phyloP scores from a whole-genome alignment of 2,797 vertebrate species.

The Chelmon rostratus region DNA sequence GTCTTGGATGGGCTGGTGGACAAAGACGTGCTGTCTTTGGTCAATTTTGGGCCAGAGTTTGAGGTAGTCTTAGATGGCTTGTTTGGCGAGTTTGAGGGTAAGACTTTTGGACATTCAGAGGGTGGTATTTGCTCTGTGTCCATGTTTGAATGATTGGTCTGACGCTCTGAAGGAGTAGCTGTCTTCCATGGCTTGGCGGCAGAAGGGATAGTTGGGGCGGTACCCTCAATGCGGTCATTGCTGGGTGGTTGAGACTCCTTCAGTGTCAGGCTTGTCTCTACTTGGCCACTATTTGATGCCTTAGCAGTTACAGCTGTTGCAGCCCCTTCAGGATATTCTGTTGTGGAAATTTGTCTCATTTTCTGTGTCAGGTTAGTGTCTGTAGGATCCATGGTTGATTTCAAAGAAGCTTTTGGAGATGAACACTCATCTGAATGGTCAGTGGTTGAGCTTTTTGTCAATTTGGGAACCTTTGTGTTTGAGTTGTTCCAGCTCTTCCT shows the following conservation, averaged over 20 bases:
- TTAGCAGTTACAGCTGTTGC: background rate
- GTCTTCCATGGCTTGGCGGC: slow-evolving; percentile 18
- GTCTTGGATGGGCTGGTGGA: slow-evolving; percentile 12
- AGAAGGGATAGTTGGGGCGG: background rate
- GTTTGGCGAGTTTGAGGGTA: background rate
- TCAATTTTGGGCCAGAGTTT: background rate
- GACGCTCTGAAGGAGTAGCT: slow-evolving; percentile 9
- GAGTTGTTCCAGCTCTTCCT: slow-evolving; percentile 21
- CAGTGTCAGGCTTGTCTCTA: background rate
- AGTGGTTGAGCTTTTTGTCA: slow-evolving; percentile 8
- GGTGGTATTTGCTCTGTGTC: slow-evolving; percentile 23
- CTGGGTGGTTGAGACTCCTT: background rate
- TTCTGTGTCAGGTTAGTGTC: background rate
- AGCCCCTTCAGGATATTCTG: background rate
- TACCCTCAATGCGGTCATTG: background rate
- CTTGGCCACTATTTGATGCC: background rate
- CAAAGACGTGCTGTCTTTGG: background rate
- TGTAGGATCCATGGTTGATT: background rate
- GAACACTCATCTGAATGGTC: background rate
- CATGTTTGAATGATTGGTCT: background rate
- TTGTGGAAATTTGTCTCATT: background rate
- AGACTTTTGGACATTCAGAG: slow-evolving; percentile 18
- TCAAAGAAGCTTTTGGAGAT: slow-evolving; percentile 23
- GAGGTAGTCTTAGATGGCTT: slow-evolving; percentile 13
- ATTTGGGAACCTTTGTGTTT: slow-evolving; percentile 26